Evolutionary conservation across 1,140 invertebrate genomes (phyloP), one percentile per base, ranked within the genome.

Genomic region (Achatina immaculata): DNA sequence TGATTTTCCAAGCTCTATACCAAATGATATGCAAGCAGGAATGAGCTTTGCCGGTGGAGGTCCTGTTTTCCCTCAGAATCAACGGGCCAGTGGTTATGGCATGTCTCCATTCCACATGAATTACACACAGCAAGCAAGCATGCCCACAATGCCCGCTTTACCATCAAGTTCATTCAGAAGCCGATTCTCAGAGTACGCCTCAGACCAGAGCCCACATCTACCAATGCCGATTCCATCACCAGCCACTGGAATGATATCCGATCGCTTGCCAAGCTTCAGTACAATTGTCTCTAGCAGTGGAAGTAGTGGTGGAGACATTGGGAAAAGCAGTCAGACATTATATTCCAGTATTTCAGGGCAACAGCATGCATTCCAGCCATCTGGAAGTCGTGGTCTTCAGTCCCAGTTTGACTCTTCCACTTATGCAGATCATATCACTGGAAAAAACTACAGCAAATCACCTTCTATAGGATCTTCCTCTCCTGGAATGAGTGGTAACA

Each of bases 261-360:
- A 85, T 34, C 78, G 69, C 24, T 69, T 85, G 45, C 81, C 83
- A 11, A 83, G 83, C 42, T 85, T 84, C 66, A 82, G 78, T 34
- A 75, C 75, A 19, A 83, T 85, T 28, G 83, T 85, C 68, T 65
- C 82, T 36, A 74, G 36, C 31, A 80, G 71, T 45, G 76, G 42
- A 31, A 71, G 36, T 43, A 82, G 66, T 14, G 58, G 45, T 28
- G 71, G 38, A 40, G 55, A 55, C n/a, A 48, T 72, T 9, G 16
- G 40, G 0, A 74, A 78, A 45, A 69, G 51, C 38, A 81, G 55
- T 31, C 72, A 74, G 40, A 45, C 65, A 34, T 24, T 80, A 51
- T 72, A 72, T 45, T 45, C 62, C 14, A 76, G 62, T 24, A 71
- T 78, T 65, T 74, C 68, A 31, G 55, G 51, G 6, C 78, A 80